Conservation (phyloP, 1,140 invertebrate genomes). For the Chlorops oryzae region DNA sequence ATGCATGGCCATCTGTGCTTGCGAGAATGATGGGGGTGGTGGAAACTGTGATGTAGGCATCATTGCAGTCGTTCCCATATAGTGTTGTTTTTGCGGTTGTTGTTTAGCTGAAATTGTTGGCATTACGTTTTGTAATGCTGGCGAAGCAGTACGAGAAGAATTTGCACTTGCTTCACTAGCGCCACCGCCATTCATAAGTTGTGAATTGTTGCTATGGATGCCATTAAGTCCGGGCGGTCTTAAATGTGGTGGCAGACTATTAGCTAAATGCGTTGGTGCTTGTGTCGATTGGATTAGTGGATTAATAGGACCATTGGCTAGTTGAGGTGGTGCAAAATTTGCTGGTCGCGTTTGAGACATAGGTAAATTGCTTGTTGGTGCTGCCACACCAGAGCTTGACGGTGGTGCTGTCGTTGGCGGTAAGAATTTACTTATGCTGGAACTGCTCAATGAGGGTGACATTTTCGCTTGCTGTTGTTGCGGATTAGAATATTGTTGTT, state of each 20-base stretch:
- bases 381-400: slow-evolving; percentile 1
- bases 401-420: slow-evolving; percentile 21
- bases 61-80: too few species aligned
- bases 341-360: not conserved
- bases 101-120: slow-evolving; percentile 2
- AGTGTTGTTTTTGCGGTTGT: not conserved
- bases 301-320: slow-evolving; percentile 10
- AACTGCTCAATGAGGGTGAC: slow-evolving; percentile 22
- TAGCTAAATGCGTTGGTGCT: slow-evolving; percentile 9
- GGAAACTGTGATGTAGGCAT: not conserved
- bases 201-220: slow-evolving; percentile 16
- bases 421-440: slow-evolving; percentile 31
- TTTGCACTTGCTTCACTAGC: slow-evolving; percentile 29
- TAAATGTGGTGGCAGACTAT: slow-evolving; percentile 29
- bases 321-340: slow-evolving; percentile 5
- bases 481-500: slow-evolving; percentile 16
- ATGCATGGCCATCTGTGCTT: not conserved
- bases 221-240: slow-evolving; percentile 27
- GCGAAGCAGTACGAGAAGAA: slow-evolving; percentile 39
- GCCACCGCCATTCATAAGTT: slow-evolving; percentile 18
- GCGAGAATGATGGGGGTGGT: slow-evolving; percentile 2
- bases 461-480: slow-evolving; percentile 14
- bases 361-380: too few species aligned
- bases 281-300: not conserved
- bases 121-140: slow-evolving; percentile 17